phyloP scores from a whole-genome alignment of 1,140 invertebrate genomes.

The Drosophila auraria region DNA sequence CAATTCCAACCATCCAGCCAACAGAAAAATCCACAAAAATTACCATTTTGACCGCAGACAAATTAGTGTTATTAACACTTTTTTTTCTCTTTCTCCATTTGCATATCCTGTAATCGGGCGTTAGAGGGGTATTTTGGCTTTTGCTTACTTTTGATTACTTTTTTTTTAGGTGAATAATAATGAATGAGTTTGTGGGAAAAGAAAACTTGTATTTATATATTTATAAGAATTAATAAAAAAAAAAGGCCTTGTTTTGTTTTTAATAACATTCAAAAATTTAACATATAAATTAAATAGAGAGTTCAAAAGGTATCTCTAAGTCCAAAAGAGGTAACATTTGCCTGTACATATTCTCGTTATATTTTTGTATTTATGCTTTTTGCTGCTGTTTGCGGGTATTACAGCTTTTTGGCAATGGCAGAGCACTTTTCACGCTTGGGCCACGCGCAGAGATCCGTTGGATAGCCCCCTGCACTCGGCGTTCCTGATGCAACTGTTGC shows the following conservation, averaged over 20 bases:
- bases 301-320: neutral
- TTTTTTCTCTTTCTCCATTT: conserved; percentile 48
- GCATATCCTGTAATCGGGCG: conserved; percentile 6
- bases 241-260: no score
- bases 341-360: conserved; percentile 3
- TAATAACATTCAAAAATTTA: neutral
- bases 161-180: neutral
- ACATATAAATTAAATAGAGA: no score
- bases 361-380: conserved; percentile 30
- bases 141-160: neutral
- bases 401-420: conserved; percentile 51
- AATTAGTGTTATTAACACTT: conserved; percentile 69
- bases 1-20: conserved; percentile 39
- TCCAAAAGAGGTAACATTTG: neutral
- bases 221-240: neutral
- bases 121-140: neutral
- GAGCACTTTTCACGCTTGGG: conserved; percentile 61
- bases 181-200: neutral
- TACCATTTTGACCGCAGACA: conserved; percentile 67
- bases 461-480: conserved; percentile 14
- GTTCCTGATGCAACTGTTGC: conserved; percentile 35
- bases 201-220: neutral
- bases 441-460: conserved; percentile 56
- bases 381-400: neutral
- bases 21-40: conserved; percentile 65